A percentile compares a stretch with the other conserved stretches of the same genome.
Evolutionary conservation across 2,888 invertebrate species (phyloP).

Genomic region (Drosophila kambysellisi): DNA sequence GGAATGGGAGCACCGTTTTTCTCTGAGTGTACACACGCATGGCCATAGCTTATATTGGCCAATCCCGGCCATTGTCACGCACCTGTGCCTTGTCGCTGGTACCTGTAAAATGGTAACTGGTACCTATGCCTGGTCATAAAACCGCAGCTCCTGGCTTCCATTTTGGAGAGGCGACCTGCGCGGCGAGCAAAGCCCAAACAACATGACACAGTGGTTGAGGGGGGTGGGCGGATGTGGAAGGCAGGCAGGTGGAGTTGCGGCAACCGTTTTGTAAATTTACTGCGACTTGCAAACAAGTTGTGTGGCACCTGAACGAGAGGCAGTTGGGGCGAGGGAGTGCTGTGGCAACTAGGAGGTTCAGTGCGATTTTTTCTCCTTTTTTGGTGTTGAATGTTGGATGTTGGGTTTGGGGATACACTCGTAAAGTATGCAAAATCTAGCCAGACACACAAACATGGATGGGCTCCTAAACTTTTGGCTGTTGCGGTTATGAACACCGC

Average conservation of each 20-base stretch:
- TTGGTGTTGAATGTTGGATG: not conserved
- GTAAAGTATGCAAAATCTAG: slow-evolving; percentile 53
- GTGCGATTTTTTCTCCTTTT: not conserved
- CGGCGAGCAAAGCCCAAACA: slow-evolving; percentile 15
- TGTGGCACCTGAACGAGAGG: slow-evolving; percentile 6
- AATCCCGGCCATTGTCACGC: slow-evolving; percentile 58
- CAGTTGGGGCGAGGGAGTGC: not conserved
- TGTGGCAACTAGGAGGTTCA: not conserved
- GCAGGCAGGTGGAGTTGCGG: not conserved
- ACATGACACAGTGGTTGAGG: slow-evolving; percentile 25
- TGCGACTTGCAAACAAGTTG: slow-evolving; percentile 30
- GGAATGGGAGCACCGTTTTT: not conserved
- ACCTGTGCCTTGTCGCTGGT: slow-evolving; percentile 32
- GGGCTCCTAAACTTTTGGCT: slow-evolving; percentile 55
- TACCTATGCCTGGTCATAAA: slow-evolving; percentile 39
- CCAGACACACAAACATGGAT: slow-evolving; percentile 39
- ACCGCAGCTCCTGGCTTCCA: slow-evolving; percentile 36
- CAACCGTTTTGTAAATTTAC: slow-evolving; percentile 50
- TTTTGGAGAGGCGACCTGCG: slow-evolving; percentile 35
- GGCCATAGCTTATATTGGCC: slow-evolving; percentile 41
- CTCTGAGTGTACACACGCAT: not conserved
- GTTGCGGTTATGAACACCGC: slow-evolving; percentile 59
- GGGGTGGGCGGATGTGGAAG: too few species aligned
- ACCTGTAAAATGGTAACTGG: slow-evolving; percentile 5
- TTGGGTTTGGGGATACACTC: not conserved